Percentiles rank a stretch among this genome's conserved stretches.
Conservation (phyloP, 2,797 vertebrate species). For the Brachyalestes nurse region DNA sequence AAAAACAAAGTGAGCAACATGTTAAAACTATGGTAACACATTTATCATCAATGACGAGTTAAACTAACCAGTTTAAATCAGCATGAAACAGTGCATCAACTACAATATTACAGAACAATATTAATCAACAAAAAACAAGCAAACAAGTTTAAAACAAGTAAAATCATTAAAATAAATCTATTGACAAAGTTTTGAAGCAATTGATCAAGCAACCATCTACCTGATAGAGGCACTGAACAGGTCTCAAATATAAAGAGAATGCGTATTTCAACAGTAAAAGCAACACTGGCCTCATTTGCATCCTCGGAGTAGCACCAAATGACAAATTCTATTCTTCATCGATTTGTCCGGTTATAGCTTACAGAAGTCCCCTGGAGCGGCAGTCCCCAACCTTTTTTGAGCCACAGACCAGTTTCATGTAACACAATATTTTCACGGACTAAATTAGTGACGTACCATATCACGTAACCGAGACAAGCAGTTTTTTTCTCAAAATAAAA, state of each 20-base stretch:
- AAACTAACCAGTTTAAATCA: neutral
- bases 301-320: conserved; percentile 59
- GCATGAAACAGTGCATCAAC: neutral
- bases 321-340: conserved; percentile 74
- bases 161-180: neutral
- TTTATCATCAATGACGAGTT: neutral
- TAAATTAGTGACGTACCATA: too few species aligned
- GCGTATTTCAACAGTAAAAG: conserved; percentile 56
- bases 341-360: conserved; percentile 64
- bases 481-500: too few species aligned
- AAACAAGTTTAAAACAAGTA: neutral
- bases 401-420: too few species aligned
- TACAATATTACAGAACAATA: neutral
- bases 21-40: neutral
- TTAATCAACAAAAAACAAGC: neutral
- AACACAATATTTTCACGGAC: too few species aligned
- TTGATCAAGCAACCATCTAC: neutral
- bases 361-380: conserved; percentile 55
- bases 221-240: neutral
- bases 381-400: too few species aligned
- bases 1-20: neutral
- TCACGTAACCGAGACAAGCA: too few species aligned
- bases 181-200: neutral
- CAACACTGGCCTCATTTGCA: conserved; percentile 70
- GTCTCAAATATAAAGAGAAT: neutral